Evolutionary conservation across 2,888 invertebrate species (phyloP), one percentile per base, ranked within the genome.

Genomic region (Nezara viridula): DNA sequence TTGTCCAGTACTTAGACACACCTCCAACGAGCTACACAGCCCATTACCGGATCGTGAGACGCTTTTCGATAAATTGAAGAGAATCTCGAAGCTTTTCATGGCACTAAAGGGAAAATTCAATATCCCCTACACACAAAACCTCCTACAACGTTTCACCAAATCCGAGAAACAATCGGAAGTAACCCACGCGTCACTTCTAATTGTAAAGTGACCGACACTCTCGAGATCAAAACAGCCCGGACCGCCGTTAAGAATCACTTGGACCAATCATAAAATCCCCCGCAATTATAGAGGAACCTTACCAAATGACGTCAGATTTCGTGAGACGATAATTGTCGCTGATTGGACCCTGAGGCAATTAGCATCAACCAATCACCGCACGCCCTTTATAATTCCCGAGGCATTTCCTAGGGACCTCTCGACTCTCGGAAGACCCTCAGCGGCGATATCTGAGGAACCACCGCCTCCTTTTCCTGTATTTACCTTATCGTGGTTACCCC

Each of bases 291-390:
- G 52, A 40, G 37, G 52, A 86, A 40, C 55, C 88, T 88, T 86
- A 66, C 60, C 88, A 40, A 66, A 73, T 88, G 66, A 88, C 88
- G 88, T 88, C 88, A 88, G 47, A 49, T 40, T 88, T 88, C 88
- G 88, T 88, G 88, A 88, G 88, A 50, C 88, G 88, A 88, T 88
- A 88, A 88, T 88, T 85, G 88, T 81, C 81, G 52, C 52, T 81
- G 88, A 88, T 88, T 88, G 88, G 85, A 52, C 52, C 85, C 85
- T 9, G 50, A 77, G 21, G 55, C 66, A 88, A 88, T 88, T 81
- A 88, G 66, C 73, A 66, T 88, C 66, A 7, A 24, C 88, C 88
- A 88, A 88, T 88, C 88, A 47, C 81, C 81, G 81, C 24, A 81
- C 81, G 40, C 88, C 47, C 88, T 88, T 88, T 73, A 32, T 88